These are phyloP conservation scores for Nothobranchius kuhntae DNA, from an alignment of 2,113 vertebrate genomes.

Conservation along the genomic window DNA sequence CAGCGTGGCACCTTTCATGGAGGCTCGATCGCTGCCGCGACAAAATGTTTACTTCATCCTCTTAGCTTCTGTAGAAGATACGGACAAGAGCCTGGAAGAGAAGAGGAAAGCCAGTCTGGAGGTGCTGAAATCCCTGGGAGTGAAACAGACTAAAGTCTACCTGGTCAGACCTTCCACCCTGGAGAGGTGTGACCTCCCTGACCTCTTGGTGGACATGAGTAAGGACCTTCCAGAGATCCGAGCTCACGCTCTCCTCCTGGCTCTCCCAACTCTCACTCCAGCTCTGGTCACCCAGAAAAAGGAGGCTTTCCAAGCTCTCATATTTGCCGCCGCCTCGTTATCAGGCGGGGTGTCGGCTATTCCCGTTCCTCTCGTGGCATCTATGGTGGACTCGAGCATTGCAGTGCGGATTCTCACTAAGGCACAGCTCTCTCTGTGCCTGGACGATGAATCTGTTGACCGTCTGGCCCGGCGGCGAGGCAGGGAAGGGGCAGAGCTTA, in stretches of 20 bases:
- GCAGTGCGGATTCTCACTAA: slow-evolving; percentile 70
- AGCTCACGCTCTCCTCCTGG: slow-evolving; percentile 69
- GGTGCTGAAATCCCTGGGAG: slow-evolving; percentile 59
- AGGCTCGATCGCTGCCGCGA: slow-evolving; percentile 61
- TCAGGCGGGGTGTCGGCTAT: slow-evolving; percentile 74
- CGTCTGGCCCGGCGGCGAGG: slow-evolving; percentile 58
- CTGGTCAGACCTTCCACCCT: slow-evolving; percentile 57
- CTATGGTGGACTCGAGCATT: slow-evolving; percentile 74
- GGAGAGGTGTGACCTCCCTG: slow-evolving; percentile 70
- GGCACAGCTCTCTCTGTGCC: slow-evolving; percentile 68
- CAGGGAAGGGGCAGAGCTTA: slow-evolving; percentile 45
- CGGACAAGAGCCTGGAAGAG: slow-evolving; percentile 57
- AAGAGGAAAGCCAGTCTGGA: slow-evolving; percentile 61
- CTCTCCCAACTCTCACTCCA: slow-evolving; percentile 63
- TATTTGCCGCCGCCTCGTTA: slow-evolving; percentile 76
- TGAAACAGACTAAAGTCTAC: slow-evolving; percentile 67
- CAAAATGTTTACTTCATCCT: slow-evolving; percentile 69
- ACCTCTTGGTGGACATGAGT: slow-evolving; percentile 63
- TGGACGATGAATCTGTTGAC: slow-evolving; percentile 69
- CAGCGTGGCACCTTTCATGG: slow-evolving; percentile 58
- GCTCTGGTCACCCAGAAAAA: slow-evolving; percentile 68
- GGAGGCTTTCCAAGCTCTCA: slow-evolving; percentile 73
- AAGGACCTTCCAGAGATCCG: slow-evolving; percentile 74
- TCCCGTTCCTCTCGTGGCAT: slow-evolving; percentile 75
- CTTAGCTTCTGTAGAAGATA: slow-evolving; percentile 52